phyloP scores from a whole-genome alignment of 2,797 vertebrate genomes.

The Channallabes apus region DNA sequence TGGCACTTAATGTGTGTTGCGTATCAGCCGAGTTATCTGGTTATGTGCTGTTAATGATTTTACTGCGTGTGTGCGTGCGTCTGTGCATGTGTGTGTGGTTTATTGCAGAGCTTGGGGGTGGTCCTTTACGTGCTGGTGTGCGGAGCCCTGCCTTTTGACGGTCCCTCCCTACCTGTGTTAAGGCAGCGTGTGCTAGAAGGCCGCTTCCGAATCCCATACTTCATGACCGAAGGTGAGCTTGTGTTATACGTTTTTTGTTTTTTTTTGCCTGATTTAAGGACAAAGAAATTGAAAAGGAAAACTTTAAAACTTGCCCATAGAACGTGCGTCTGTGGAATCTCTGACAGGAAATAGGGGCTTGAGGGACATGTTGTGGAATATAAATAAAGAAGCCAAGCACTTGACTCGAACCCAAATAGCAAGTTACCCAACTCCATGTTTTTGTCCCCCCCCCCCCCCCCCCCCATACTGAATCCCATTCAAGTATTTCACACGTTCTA shows the following conservation, averaged over 20 bases:
- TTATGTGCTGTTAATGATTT: conserved; percentile 16
- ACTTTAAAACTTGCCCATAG: conserved; percentile 1
- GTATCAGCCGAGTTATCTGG: conserved; percentile 13
- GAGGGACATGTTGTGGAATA: conserved; percentile 21
- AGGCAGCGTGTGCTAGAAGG: conserved; percentile 95
- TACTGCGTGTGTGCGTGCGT: conserved; percentile 1
- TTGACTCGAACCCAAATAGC: conserved; percentile 28
- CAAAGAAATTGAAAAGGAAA: conserved; percentile 20
- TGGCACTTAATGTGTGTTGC: conserved; percentile 18
- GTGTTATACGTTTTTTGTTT: not conserved
- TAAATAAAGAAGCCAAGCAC: not conserved
- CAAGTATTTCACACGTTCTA: conserved; percentile 65
- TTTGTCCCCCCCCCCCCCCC: not conserved
- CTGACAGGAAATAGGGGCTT: not conserved
- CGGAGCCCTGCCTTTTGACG: conserved; percentile 94
- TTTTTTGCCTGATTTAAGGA: not conserved
- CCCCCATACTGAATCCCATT: conserved; percentile 31
- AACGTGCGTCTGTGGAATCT: conserved; percentile 14
- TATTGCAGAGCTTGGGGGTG: conserved; percentile 92
- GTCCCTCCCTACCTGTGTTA: conserved; percentile 92
- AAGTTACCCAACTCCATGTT: conserved; percentile 35
- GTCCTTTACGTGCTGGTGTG: conserved; percentile 97
- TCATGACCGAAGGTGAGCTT: conserved; percentile 96
- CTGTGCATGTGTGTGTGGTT: conserved; percentile 29
- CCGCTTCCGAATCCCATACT: conserved; percentile 98